Base-by-base conservation (phyloP, 64 coral and sea anemone genomes). In the Pocillopora verrucosa region DNA sequence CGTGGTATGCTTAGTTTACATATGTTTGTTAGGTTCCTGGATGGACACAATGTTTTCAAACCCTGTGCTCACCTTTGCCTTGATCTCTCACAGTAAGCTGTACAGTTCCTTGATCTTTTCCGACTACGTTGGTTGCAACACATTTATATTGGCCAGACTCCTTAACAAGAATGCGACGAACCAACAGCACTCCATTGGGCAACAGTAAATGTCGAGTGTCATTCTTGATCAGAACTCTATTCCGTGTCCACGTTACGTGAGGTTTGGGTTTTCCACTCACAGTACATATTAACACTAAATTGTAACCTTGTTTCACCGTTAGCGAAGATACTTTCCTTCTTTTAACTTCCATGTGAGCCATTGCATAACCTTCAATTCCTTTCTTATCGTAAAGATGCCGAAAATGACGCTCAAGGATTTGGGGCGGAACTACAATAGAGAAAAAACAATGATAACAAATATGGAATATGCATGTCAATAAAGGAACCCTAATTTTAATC, bases 81-180 rank as follows among this genome's bases (percentile, higher is more conserved):
- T 80, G 61, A 80, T 88, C 56, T 83, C 74, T 87, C 35, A 96
- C 92, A 34, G 86, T 83, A 37, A 96, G 36, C 34, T 89, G 85
- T 3, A 96, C 68, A 22, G 82, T 76, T 16, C 91, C 95, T 65
- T 88, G 86, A 60, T 88, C 86, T 64, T 75, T 77, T 13, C 95
- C 95, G 41, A 92, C 91, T 9, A 88, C 73, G 16, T 96, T 96
- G 5, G 78, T 90, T 13, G 89, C 95, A 20, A 90, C 80, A 88
- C 95, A 96, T 56, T 74, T 89, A 61, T 96, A 96, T 72, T 96
- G 86, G 15, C 95, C 95, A 2, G 91, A 88, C 34, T 91, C 83
- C 16, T 73, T 26, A 16, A 87, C 51, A 35, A 64, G 61, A 61
- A 96, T 76, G 22, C 77, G 36, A 30, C 88, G 88, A 60, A 96